Base-by-base conservation (phyloP, 30 jellyfish, hydroid and myxozoan genomes). In the Cassiopea xamachana region DNA sequence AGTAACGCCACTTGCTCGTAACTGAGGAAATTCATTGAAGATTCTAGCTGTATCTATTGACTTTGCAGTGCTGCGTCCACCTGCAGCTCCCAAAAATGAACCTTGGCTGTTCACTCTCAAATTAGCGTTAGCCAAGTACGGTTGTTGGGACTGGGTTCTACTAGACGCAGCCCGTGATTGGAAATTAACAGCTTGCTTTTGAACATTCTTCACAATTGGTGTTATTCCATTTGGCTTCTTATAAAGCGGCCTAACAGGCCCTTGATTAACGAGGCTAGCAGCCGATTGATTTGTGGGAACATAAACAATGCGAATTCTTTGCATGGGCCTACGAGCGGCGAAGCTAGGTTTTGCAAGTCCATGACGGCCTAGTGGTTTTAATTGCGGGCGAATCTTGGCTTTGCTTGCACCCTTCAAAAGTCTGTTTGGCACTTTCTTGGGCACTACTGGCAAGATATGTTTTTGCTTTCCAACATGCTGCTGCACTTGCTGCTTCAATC, bases 1-100 rank as follows among this genome's bases (percentile, higher is more conserved):
- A 5, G 93, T 91, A 16, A 91, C 90, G 17, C 99, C 99, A 75
- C 95, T 91, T n/a, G 84, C 88, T 70, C 95, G 82, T 18, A 95
- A 95, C 87, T 95, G 98, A 1, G 99, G 99, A 82, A 68, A 95
- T 9, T 87, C 73, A 62, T 68, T 49, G 62, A 95, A 89, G 12
- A 95, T 78, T 46, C 78, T 87, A 60, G 15, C 96, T 6, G 99
- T 88, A 75, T 95, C 83, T 46, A 95, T 84, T 15, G 94, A 89
- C 27, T 67, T 75, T 1, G 69, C 27, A 6, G 55, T 58, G 45
- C 67, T 79, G 1, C 14, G 48, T 3, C 55, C 80, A 12, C 59
- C 73, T 1, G 70, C 50, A 15, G 15, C 55, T 74, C 55, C 71
- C 55, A 47, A 50, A 2, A 55, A 55, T 19, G 75, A 60, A 6